phyloP scores from a whole-genome alignment of 2,888 invertebrate genomes.

The Cyaniris semiargus region DNA sequence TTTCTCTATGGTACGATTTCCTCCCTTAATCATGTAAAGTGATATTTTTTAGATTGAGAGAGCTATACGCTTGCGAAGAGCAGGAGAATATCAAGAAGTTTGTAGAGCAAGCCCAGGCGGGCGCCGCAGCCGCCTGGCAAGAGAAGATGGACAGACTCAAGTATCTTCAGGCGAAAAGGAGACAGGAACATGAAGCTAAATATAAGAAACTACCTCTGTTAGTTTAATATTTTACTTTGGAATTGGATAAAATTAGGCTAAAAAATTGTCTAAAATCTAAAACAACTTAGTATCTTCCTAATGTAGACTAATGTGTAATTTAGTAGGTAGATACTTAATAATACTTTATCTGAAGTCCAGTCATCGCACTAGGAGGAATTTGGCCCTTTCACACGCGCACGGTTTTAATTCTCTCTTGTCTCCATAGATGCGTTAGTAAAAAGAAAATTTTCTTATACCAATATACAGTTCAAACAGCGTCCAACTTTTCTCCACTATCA shows the following conservation, averaged over 20 bases:
- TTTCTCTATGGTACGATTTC: no score
- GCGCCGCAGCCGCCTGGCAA: constrained; percentile 67
- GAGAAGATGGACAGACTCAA: constrained; percentile 72
- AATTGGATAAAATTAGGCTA: no score
- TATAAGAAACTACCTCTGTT: constrained; percentile 67
- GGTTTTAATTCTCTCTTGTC: no score
- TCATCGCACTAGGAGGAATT: no score
- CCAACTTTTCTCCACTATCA: constrained; percentile 60
- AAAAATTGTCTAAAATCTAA: no score
- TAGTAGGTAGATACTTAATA: no score
- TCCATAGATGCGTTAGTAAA: no score
- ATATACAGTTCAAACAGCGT: constrained; percentile 71
- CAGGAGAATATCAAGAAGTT: constrained; percentile 75
- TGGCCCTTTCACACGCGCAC: no score
- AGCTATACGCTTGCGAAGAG: constrained; percentile 74
- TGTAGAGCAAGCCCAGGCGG: constrained; percentile 75
- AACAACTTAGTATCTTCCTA: no score
- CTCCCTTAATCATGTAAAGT: no score
- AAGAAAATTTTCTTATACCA: background rate
- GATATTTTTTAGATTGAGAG: constrained; percentile 53
- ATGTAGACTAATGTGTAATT: no score
- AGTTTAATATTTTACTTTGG: constrained; percentile 42
- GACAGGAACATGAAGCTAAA: constrained; percentile 75
- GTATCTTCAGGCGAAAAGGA: constrained; percentile 68
- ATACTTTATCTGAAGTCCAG: no score